Percentiles rank a stretch among this genome's conserved stretches.
These are phyloP conservation scores for Budorcas taxicolor DNA, from an alignment of 2,113 vertebrate species.

Conservation along the genomic window DNA sequence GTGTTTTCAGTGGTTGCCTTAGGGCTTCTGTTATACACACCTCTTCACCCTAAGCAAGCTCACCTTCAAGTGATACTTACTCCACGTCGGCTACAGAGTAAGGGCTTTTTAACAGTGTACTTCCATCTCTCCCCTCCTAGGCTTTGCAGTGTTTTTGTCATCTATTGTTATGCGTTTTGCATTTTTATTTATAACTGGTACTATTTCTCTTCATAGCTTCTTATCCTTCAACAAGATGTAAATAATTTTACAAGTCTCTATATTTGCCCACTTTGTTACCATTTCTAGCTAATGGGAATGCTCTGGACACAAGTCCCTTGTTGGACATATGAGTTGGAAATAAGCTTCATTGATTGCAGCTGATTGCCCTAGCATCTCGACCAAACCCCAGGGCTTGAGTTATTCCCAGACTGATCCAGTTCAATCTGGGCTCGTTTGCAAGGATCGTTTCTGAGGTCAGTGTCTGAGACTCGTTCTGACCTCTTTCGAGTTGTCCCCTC, in stretches of 20 bases:
- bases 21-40: background rate
- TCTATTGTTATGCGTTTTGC: background rate
- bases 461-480: background rate
- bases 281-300: background rate
- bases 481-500: background rate
- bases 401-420: background rate
- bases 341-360: background rate
- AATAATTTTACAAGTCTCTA: background rate
- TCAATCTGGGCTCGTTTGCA: background rate
- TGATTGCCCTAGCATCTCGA: background rate
- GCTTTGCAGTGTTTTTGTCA: background rate
- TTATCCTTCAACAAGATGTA: background rate
- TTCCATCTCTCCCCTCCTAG: background rate
- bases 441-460: background rate
- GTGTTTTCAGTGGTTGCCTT: background rate
- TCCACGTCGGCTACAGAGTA: background rate
- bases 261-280: background rate
- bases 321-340: background rate
- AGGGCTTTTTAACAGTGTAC: background rate
- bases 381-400: background rate
- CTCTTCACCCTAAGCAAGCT: background rate
- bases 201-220: background rate
- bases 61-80: background rate
- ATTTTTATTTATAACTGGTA: background rate
- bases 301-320: background rate